Conservation (phyloP, 2,113 vertebrate species). For the Lampris megalopsis region DNA sequence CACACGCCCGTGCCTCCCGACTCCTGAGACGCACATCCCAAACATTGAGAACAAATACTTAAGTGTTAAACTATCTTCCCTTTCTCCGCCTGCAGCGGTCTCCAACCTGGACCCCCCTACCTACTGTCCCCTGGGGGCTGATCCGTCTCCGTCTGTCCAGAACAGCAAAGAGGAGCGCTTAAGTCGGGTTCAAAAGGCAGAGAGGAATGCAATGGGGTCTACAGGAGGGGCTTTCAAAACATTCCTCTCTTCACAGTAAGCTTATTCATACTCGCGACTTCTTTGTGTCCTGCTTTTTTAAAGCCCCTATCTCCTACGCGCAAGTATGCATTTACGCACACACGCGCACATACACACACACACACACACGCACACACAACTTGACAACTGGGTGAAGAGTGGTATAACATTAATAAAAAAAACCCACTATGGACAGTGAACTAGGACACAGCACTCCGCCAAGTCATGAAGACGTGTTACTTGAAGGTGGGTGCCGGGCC, state of each 20-base stretch:
- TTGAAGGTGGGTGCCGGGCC: too few species aligned
- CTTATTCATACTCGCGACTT: constrained; percentile 66
- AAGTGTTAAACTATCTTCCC: not conserved
- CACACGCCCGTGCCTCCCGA: too few species aligned
- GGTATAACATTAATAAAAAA: too few species aligned
- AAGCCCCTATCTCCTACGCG: not conserved
- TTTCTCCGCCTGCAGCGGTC: not conserved
- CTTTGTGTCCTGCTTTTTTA: constrained; percentile 20
- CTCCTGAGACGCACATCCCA: too few species aligned
- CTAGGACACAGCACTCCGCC: too few species aligned
- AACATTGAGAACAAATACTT: too few species aligned
- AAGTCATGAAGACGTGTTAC: too few species aligned
- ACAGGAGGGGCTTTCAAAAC: constrained; percentile 66
- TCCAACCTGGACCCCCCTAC: constrained; percentile 14
- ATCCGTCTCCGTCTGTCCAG: constrained; percentile 34
- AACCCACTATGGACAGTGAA: too few species aligned
- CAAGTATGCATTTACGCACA: not conserved
- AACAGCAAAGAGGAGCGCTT: constrained; percentile 21
- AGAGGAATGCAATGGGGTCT: constrained; percentile 72
- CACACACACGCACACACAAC: not conserved
- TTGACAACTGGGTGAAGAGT: too few species aligned
- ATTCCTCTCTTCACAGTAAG: constrained; percentile 62
- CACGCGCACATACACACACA: not conserved
- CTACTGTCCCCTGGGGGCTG: not conserved
- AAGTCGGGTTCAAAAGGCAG: constrained; percentile 32